Evolutionary conservation across 35 echinoderm and acorn worm species (phyloP), one percentile per base, ranked within the genome.

Genomic region (Lytechinus pictus): DNA sequence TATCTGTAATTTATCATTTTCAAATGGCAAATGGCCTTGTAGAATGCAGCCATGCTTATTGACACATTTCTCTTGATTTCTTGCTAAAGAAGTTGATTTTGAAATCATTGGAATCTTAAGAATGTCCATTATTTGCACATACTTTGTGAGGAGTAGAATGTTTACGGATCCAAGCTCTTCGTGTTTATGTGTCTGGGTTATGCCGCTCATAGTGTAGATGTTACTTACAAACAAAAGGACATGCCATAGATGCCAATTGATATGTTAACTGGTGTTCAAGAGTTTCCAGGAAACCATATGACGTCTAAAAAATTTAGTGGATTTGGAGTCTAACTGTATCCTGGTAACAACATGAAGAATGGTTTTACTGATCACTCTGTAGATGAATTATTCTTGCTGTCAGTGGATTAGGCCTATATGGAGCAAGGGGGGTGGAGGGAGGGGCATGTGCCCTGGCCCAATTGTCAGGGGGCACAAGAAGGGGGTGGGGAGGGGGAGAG

Each of bases 201-300:
- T 24, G 19, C 66, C 66, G 8, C 66, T 79, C 66, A 79, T 24
- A 8, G n/a, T 24, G 66, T 24, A 79, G 66, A 79, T 79, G 66
- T 79, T 79, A 5, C 66, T 79, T 79, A 5, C 66, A 79, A 19
- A 79, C 14, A 79, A 79, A 24, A 16, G 2, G 66, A 79, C 66
- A 79, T 79, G 66, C 66, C 66, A n/a, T 79, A 79, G 66, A 79
- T 79, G 66, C 66, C 66, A 79, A 79, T 79, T 24, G 66, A n/a
- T 79, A 79, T 79, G 66, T 79, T 24, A 79, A 79, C 66, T n/a
- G 66, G 66, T 79, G 66, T 79, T 14, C 66, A 24, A 79, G 16
- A 16, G 66, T 79, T 79, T 79, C 66, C 66, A 14, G 66, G 66
- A 79, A 79, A 79, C 66, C 16, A 24, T n/a, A 79, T 79, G 66